Percentiles rank a stretch among this genome's conserved stretches.
Conservation (phyloP, 2,113 vertebrate species). For the Eurystomus gularis region DNA sequence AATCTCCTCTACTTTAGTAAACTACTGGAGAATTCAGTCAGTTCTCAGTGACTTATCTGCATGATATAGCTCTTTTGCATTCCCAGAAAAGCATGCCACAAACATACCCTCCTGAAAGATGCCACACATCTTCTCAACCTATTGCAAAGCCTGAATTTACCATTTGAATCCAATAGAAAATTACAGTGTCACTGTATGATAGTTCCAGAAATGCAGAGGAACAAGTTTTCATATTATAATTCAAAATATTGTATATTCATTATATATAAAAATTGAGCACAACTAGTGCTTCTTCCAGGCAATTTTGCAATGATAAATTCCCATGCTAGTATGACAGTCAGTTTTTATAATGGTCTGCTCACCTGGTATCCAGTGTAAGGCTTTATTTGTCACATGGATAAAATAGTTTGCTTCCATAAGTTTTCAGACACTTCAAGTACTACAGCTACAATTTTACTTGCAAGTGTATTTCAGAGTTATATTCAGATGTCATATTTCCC, state of each 20-base stretch:
- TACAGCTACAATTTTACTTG: neutral
- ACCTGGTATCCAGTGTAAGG: neutral
- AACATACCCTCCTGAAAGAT: neutral
- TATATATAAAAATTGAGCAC: neutral
- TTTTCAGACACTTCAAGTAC: neutral
- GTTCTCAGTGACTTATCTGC: neutral
- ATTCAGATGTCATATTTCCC: neutral
- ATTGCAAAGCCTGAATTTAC: neutral
- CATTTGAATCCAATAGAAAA: neutral
- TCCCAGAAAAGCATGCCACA: neutral
- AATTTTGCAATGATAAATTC: neutral
- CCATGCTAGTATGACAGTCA: neutral
- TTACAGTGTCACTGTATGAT: neutral
- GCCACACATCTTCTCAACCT: neutral
- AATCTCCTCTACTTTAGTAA: neutral
- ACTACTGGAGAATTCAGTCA: neutral
- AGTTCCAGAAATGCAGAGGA: neutral
- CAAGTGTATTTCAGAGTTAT: neutral
- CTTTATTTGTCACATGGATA: neutral
- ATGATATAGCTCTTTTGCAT: neutral
- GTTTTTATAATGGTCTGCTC: neutral
- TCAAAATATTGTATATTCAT: neutral
- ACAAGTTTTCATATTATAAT: neutral
- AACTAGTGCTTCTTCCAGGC: neutral
- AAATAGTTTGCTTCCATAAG: neutral